Percentiles rank a stretch among this genome's conserved stretches.
Conservation (phyloP, 2,797 vertebrate species). For the Ficedula albicollis region DNA sequence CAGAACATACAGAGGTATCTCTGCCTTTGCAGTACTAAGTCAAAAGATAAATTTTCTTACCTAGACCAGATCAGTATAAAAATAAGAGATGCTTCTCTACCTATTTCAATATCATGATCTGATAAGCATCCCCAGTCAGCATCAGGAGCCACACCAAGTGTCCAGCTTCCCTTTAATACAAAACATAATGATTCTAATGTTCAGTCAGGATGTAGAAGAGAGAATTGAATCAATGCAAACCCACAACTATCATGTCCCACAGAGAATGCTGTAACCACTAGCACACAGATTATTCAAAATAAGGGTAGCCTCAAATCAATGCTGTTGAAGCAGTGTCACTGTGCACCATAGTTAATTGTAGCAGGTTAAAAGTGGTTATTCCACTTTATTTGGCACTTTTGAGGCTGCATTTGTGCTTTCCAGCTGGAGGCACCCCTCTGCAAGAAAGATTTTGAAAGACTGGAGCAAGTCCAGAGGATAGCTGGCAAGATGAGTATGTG, state of each 20-base stretch:
- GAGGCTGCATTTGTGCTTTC: background rate
- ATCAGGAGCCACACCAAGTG: background rate
- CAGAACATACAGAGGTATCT: background rate
- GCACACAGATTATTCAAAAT: background rate
- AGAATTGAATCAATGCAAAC: background rate
- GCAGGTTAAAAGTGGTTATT: background rate
- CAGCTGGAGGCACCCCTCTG: background rate
- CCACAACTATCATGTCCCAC: background rate
- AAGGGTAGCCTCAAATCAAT: background rate
- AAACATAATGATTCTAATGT: background rate
- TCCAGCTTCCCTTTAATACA: background rate
- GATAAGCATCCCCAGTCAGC: background rate
- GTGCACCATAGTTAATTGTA: background rate
- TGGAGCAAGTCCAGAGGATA: background rate
- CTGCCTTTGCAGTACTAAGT: accelerated
- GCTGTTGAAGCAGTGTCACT: background rate
- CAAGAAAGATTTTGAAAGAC: background rate
- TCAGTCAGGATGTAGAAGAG: background rate
- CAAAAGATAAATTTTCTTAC: background rate
- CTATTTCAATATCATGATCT: background rate
- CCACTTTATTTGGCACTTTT: background rate
- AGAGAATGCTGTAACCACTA: background rate
- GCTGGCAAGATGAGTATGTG: background rate
- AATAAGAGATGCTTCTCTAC: background rate
- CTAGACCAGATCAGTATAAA: background rate